Conservation (phyloP, 2,113 vertebrate species). For the Pachycephala philippinensis region DNA sequence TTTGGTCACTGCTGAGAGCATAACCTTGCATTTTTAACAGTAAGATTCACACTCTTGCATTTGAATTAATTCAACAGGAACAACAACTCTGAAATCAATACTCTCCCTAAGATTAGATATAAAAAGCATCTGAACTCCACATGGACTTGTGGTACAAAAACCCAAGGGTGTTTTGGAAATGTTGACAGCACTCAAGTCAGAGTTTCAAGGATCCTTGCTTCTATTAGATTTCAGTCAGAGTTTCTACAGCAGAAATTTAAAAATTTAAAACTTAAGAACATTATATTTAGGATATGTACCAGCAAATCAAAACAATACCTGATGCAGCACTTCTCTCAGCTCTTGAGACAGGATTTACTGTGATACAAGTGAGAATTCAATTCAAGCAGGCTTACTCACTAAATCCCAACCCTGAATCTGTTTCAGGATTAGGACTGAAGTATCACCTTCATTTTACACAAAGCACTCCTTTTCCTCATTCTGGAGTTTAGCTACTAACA, state of each 20-base stretch:
- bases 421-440: not conserved
- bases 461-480: not conserved
- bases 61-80: not conserved
- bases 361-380: not conserved
- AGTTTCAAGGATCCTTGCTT: not conserved
- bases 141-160: not conserved
- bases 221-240: not conserved
- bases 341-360: not conserved
- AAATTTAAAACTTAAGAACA: not conserved
- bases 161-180: not conserved
- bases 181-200: not conserved
- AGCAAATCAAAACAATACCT: not conserved
- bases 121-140: not conserved
- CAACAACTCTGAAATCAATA: not conserved
- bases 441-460: not conserved
- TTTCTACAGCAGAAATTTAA: not conserved
- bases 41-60: not conserved
- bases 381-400: not conserved
- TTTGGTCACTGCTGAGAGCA: not conserved
- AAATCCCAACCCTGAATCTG: not conserved
- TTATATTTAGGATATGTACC: not conserved
- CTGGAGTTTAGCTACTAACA: not conserved
- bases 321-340: not conserved
- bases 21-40: not conserved
- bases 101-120: not conserved